Evolutionary conservation across 2,888 invertebrate species (phyloP).

Genomic region (Cheilosia variabilis): DNA sequence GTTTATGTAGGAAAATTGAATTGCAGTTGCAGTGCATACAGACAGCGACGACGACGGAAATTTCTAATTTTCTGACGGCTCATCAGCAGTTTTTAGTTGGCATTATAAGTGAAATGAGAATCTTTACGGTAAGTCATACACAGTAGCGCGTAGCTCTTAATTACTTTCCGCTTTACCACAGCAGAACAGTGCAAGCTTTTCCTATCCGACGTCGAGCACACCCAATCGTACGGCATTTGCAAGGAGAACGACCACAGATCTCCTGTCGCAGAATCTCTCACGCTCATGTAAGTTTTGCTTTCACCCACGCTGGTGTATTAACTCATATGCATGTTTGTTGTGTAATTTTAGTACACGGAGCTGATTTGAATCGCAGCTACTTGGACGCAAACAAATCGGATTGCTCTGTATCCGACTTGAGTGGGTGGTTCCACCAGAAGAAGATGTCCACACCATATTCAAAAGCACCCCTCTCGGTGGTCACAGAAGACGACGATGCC

Average conservation of each 20-base stretch:
- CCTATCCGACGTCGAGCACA: conserved; percentile 80
- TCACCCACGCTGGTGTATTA: neutral
- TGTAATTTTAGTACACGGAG: conserved; percentile 80
- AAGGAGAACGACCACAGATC: conserved; percentile 45
- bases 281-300: conserved; percentile 55
- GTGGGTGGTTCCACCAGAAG: conserved; percentile 81
- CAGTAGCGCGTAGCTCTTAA: conserved; percentile 54
- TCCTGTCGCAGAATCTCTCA: conserved; percentile 61
- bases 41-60: conserved; percentile 79
- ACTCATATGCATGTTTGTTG: neutral
- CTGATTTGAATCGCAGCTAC: conserved; percentile 82
- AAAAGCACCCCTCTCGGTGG: conserved; percentile 39
- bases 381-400: conserved; percentile 83
- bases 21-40: conserved; percentile 78
- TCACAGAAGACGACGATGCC: conserved; percentile 76
- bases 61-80: conserved; percentile 80
- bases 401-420: conserved; percentile 82
- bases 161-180: conserved; percentile 5
- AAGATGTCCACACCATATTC: conserved; percentile 72
- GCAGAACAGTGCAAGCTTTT: conserved; percentile 56
- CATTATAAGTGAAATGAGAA: conserved; percentile 82
- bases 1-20: conserved; percentile 79
- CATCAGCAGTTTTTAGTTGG: conserved; percentile 81
- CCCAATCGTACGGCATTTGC: conserved; percentile 79
- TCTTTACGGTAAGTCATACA: conserved; percentile 79